Evolutionary conservation across 2,888 invertebrate genomes (phyloP).

Genomic region (Pediacus dermestoides): DNA sequence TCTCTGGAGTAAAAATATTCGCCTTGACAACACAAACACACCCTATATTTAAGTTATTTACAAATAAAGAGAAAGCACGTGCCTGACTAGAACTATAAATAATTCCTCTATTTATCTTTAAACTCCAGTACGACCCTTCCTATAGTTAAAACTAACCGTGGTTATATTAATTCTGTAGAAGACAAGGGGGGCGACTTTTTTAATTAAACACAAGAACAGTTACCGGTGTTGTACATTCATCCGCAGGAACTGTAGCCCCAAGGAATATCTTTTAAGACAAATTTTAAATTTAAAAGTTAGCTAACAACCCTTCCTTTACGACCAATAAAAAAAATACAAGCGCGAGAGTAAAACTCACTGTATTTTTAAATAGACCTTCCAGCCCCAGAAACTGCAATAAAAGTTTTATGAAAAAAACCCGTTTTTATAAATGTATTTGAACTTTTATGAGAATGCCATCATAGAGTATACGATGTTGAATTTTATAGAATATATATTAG

Average conservation of each 20-base stretch:
- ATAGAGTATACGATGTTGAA: too few relatives aligned
- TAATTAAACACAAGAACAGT: constrained; percentile 5
- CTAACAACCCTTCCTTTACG: constrained; percentile 14
- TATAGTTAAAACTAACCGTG: constrained; percentile 5
- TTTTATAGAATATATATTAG: too few relatives aligned
- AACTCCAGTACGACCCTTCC: neutral
- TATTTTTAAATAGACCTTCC: constrained; percentile 4
- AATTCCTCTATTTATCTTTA: neutral
- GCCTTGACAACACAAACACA: too few relatives aligned
- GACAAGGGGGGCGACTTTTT: constrained; percentile 2
- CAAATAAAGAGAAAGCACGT: too few relatives aligned
- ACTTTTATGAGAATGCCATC: too few relatives aligned
- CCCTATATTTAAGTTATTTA: too few relatives aligned
- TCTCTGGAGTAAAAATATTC: too few relatives aligned
- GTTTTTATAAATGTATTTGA: too few relatives aligned
- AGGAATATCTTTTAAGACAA: constrained; percentile 9
- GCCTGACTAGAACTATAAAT: neutral
- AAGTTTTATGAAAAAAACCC: too few relatives aligned
- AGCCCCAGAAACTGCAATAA: too few relatives aligned
- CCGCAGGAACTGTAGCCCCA: constrained; percentile 1
- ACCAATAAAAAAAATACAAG: constrained; percentile 12
- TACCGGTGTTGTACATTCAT: neutral
- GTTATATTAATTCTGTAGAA: constrained; percentile 1
- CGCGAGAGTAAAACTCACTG: constrained; percentile 3
- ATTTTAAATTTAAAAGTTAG: constrained; percentile 14